Percentiles rank a stretch among this genome's conserved stretches.
These are phyloP conservation scores for Axinella damicornis DNA, from an alignment of 37 sponge, comb jelly and placozoan genomes.

Conservation along the genomic window DNA sequence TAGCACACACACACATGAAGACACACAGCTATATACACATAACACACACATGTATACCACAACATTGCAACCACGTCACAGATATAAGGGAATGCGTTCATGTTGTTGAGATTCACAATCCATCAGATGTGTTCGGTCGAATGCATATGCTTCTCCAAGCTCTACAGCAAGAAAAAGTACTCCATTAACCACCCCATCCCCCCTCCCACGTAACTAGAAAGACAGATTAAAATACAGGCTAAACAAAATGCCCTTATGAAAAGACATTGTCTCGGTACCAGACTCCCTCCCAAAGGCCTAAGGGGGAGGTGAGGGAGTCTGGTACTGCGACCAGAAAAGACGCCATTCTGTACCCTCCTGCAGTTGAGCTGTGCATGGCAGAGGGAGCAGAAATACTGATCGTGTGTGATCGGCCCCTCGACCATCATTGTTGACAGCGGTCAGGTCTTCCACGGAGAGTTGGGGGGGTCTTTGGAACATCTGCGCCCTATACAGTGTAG, in stretches of 20 bases:
- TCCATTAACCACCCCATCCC: background rate
- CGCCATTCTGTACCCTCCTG: too few species aligned
- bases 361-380: background rate
- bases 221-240: too few species aligned
- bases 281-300: too few species aligned
- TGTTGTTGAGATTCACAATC: background rate
- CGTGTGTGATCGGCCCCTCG: background rate
- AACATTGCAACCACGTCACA: background rate
- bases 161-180: background rate
- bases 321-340: too few species aligned
- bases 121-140: background rate
- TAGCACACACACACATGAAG: background rate
- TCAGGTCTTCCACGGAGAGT: background rate
- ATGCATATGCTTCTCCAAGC: background rate
- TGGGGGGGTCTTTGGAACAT: too few species aligned
- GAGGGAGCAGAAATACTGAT: conserved; percentile 2
- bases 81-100: background rate
- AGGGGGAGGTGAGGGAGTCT: too few species aligned
- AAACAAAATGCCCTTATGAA: too few species aligned
- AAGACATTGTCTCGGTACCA: too few species aligned
- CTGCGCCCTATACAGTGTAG: too few species aligned
- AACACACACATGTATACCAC: too few species aligned
- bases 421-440: background rate
- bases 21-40: too few species aligned
- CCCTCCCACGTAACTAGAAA: background rate